Evolutionary conservation across 2,797 vertebrate genomes (phyloP), one percentile per base, ranked within the genome.

Genomic region (Fistularia commersonii): DNA sequence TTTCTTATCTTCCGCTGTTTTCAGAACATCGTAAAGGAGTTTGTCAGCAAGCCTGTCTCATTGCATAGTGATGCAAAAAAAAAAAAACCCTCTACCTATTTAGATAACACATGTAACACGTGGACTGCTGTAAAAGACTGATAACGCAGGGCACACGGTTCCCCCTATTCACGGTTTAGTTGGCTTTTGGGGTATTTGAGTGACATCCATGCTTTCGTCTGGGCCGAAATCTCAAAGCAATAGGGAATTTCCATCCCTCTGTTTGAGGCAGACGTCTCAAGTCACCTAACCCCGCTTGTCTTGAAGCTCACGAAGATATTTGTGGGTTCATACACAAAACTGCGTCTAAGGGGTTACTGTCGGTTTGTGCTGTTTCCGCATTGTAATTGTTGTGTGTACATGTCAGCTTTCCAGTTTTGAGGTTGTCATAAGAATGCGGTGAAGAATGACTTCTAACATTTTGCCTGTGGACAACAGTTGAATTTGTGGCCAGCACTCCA

Each of bases 1-100:
- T 8, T n/a, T 10, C 41, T 69, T 71, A 65, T 69, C 47, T 57
- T 35, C 23, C 5, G 8, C 46, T 53, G 45, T 11, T 69, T 66
- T 12, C 44, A 38, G 69, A 55, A 44, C 64, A 43, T 31, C 15
- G 32, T 60, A 31, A 51, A 43, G 34, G n/a, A 32, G 46, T 32
- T 36, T 23, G 34, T 23, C 23, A 23, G 4, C 23, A 23, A 23
- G 23, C 23, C 23, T 23, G 23, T 23, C 23, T 23, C 23, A 23
- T 23, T 23, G 23, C 23, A 23, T 23, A 23, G 4, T 23, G 2
- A 23, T 4, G 4, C 23, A 23, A 23, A 23, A 23, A 4, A 23
- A 23, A 7, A 14, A 3, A 15, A 45, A 13, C 8, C 3, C 0
- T 1, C 8, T 14, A 1, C 9, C 50, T 12, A 6, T 33, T 6